These are phyloP conservation scores for Psix sp. DNA, from an alignment of 1,140 invertebrate species.

Conservation along the genomic window DNA sequence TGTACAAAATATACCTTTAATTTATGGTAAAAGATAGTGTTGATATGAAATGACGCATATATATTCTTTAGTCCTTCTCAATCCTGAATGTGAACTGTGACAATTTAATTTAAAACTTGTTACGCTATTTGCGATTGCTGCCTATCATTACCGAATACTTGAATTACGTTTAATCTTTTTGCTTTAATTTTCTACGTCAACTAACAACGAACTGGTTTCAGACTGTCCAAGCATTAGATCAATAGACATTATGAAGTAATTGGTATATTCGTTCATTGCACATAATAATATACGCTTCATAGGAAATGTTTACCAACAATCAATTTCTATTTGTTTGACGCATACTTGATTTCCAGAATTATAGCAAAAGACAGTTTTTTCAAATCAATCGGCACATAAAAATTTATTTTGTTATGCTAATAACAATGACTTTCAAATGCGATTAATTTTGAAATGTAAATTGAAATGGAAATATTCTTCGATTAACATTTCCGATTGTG, in stretches of 20 bases:
- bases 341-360: no score
- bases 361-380: no score
- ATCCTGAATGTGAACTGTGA: slow-evolving; percentile 31
- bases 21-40: no score
- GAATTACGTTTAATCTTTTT: slow-evolving; percentile 52
- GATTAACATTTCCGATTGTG: no score
- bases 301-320: slow-evolving; percentile 9
- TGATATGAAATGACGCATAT: no score
- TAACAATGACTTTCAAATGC: no score
- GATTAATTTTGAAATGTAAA: no score
- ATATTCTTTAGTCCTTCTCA: background rate
- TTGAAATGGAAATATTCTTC: no score
- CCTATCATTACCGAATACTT: slow-evolving; percentile 58
- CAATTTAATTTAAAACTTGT: slow-evolving; percentile 64
- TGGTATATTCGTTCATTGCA: slow-evolving; percentile 60
- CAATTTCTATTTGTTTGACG: background rate
- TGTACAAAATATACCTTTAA: no score
- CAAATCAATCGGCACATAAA: no score
- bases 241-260: slow-evolving; percentile 47
- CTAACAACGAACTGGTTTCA: slow-evolving; percentile 73
- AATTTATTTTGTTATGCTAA: no score
- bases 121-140: slow-evolving; percentile 39
- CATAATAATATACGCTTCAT: slow-evolving; percentile 37
- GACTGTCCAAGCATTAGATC: slow-evolving; percentile 73
- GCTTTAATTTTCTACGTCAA: slow-evolving; percentile 70